A percentile compares a stretch with the other conserved stretches of the same genome.
These are phyloP conservation scores for Diadophis punctatus DNA, from an alignment of 2,113 vertebrate species.

Conservation along the genomic window DNA sequence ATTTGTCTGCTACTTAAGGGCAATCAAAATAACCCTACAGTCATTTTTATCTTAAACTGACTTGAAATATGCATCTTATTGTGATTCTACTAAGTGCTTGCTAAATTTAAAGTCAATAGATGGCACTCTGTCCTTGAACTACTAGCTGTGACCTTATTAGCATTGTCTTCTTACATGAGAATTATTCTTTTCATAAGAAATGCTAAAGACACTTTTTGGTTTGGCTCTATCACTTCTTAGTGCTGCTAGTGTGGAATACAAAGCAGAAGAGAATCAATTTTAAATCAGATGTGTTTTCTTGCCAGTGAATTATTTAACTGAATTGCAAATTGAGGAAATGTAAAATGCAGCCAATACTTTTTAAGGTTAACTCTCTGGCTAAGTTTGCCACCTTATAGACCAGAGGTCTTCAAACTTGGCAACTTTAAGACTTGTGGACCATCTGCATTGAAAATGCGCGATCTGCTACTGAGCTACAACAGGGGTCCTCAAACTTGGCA, in stretches of 20 bases:
- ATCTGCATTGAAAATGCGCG: too few species aligned
- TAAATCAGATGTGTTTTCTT: neutral
- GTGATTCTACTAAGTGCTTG: neutral
- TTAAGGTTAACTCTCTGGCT: neutral
- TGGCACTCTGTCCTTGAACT: neutral
- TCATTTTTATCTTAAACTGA: neutral
- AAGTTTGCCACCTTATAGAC: neutral
- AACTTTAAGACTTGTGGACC: too few species aligned
- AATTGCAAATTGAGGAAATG: neutral
- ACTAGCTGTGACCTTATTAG: neutral
- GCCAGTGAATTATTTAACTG: neutral
- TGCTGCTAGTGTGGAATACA: neutral
- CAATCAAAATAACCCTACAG: neutral
- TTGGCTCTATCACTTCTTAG: neutral
- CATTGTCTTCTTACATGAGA: neutral
- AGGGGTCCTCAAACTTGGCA: too few species aligned
- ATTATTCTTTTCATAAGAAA: neutral
- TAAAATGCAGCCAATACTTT: neutral
- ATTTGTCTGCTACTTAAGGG: neutral
- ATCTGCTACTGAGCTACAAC: too few species aligned
- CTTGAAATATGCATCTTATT: neutral
- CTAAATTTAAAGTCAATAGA: neutral
- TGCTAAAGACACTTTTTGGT: neutral
- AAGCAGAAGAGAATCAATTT: neutral
- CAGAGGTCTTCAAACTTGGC: too few species aligned